Evolutionary conservation across 2,113 vertebrate species (phyloP).

Genomic region (Oreochromis niloticus): DNA sequence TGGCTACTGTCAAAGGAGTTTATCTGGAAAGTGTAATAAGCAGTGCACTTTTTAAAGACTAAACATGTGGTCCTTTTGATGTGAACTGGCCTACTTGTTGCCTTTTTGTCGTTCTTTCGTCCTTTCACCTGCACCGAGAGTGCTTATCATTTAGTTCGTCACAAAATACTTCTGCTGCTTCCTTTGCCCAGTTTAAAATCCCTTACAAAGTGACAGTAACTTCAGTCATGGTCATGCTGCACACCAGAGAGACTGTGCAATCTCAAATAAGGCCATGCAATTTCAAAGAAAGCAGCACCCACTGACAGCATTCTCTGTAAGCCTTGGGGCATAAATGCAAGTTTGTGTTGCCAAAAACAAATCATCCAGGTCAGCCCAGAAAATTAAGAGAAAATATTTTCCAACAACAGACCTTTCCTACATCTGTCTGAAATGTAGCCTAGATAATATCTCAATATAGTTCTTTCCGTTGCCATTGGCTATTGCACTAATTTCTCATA

Average conservation of each 20-base stretch:
- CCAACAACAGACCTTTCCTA: neutral
- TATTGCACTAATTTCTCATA: conserved; percentile 48
- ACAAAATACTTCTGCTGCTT: neutral
- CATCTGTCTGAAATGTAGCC: conserved; percentile 12
- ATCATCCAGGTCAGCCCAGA: conserved; percentile 3
- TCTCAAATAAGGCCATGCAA: neutral
- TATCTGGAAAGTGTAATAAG: neutral
- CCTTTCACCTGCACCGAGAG: neutral
- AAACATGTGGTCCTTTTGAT: neutral
- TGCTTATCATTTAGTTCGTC: neutral
- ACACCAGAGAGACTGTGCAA: neutral
- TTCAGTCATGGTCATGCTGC: neutral
- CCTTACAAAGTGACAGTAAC: neutral
- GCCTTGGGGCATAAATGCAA: neutral
- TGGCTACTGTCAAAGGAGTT: neutral
- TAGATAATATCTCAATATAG: conserved; percentile 40
- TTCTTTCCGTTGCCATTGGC: conserved; percentile 47
- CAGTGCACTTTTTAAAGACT: neutral
- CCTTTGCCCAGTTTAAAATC: neutral
- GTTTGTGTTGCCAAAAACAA: neutral
- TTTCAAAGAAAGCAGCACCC: neutral
- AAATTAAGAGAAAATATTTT: neutral
- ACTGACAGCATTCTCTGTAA: neutral
- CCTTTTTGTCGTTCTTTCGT: neutral
- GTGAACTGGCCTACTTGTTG: neutral